Evolutionary conservation across 2,113 vertebrate species (phyloP).

Genomic region (Tylochromis polylepis): DNA sequence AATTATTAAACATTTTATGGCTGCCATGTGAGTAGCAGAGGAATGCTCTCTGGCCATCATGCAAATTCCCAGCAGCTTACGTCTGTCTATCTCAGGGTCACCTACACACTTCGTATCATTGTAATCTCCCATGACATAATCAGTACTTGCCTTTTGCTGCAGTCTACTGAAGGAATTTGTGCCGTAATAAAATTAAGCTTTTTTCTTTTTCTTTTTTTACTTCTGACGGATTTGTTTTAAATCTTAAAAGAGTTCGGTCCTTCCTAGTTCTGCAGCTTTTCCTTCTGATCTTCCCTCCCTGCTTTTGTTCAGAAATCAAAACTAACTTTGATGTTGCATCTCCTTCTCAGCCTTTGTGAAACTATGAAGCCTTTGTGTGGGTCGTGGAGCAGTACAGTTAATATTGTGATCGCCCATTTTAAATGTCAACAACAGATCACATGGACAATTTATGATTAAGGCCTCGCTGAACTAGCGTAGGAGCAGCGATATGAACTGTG

Average conservation of each 20-base stretch:
- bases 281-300: background rate
- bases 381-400: background rate
- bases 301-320: background rate
- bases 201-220: background rate
- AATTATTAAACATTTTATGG: slow-evolving; percentile 49
- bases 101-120: background rate
- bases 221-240: background rate
- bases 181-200: background rate
- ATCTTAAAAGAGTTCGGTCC: background rate
- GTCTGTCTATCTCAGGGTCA: background rate
- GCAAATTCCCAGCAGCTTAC: background rate
- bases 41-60: background rate
- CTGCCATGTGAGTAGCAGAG: background rate
- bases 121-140: background rate
- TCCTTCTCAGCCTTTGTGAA: background rate
- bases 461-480: background rate
- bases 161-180: background rate
- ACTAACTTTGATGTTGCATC: background rate
- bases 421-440: background rate
- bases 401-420: background rate
- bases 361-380: background rate
- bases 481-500: background rate
- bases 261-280: background rate
- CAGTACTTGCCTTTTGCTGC: background rate
- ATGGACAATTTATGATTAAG: background rate